phyloP scores from a whole-genome alignment of 2,888 invertebrate species.

The Entomobrya proxima region DNA sequence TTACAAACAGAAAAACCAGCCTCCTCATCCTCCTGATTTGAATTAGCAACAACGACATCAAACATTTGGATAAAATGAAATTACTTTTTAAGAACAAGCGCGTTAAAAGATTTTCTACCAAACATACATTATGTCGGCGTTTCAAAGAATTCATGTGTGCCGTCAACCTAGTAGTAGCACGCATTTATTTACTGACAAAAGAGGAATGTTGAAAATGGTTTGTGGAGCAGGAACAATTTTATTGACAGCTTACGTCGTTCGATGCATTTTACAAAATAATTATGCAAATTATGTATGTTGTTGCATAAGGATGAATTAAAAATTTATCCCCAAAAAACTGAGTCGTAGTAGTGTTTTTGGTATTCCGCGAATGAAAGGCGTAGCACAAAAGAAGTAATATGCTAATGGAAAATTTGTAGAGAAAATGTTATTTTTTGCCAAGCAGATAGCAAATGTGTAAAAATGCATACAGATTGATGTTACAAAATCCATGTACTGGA shows the following conservation, averaged over 20 bases:
- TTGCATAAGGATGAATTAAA: neutral
- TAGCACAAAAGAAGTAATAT: neutral
- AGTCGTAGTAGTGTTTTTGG: neutral
- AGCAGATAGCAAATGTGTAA: neutral
- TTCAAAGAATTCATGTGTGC: neutral
- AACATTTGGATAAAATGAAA: neutral
- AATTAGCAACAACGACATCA: too few species aligned
- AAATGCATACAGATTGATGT: neutral
- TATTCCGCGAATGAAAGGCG: neutral
- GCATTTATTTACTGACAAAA: constrained; percentile 31
- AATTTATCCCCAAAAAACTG: neutral
- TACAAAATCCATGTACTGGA: neutral
- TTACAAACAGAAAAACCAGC: too few species aligned
- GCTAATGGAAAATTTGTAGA: neutral
- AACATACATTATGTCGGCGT: neutral
- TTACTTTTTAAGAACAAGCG: neutral
- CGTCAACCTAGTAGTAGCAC: neutral
- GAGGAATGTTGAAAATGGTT: constrained; percentile 33
- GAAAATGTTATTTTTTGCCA: neutral
- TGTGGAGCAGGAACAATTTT: constrained; percentile 10
- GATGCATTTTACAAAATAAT: constrained; percentile 42
- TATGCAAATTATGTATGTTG: constrained; percentile 42
- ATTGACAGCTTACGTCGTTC: constrained; percentile 47
- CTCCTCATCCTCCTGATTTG: too few species aligned
- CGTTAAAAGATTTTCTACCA: neutral